Conservation (phyloP, 2,888 invertebrate species). For the Zelleria hepariella region DNA sequence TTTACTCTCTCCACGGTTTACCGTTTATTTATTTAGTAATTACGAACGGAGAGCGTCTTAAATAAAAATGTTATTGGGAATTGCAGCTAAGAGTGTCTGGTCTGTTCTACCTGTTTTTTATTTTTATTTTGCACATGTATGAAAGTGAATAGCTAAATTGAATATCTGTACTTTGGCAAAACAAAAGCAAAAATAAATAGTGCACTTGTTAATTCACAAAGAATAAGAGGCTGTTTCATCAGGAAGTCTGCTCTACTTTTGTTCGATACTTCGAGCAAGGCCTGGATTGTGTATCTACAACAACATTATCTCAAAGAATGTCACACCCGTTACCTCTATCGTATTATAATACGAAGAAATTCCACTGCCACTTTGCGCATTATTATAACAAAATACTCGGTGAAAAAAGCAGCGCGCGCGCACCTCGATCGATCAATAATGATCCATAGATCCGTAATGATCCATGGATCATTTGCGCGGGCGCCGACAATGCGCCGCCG, state of each 20-base stretch:
- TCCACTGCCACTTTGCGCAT: neutral
- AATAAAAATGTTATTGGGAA: neutral
- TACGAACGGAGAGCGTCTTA: neutral
- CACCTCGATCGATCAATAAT: slow-evolving; percentile 3
- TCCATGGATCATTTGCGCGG: slow-evolving; percentile 29
- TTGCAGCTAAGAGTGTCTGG: too few relatives aligned
- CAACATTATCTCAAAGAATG: neutral
- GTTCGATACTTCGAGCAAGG: too few relatives aligned
- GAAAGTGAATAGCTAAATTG: too few relatives aligned
- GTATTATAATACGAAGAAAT: neutral
- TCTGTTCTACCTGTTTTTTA: too few relatives aligned
- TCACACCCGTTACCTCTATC: neutral
- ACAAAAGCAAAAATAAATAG: too few relatives aligned
- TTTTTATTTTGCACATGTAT: too few relatives aligned
- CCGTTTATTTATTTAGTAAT: neutral
- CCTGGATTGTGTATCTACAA: neutral
- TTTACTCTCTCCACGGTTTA: neutral
- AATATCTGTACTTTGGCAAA: too few relatives aligned
- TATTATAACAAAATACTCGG: neutral
- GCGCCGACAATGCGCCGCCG: slow-evolving; percentile 13
- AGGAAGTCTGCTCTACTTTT: too few relatives aligned
- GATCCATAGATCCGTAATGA: slow-evolving; percentile 20
- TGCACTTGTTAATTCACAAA: too few relatives aligned
- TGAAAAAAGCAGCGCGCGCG: neutral
- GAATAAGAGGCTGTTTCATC: too few relatives aligned